Conservation (phyloP, 2,888 invertebrate species). For the Homarus gammarus region DNA sequence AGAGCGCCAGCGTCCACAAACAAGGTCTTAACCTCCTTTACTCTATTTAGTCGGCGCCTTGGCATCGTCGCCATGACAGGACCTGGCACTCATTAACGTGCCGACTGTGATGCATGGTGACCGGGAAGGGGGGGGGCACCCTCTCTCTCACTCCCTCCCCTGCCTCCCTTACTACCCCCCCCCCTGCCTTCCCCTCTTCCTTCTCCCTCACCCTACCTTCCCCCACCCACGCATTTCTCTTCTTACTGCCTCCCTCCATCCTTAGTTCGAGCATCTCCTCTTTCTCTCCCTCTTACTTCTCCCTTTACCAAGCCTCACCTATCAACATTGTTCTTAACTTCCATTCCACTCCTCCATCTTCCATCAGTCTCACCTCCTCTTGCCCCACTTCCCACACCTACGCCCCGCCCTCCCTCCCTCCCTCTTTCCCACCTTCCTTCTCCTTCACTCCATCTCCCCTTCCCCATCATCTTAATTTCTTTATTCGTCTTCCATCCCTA, state of each 20-base stretch:
- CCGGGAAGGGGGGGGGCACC: no score
- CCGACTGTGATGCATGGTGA: conserved; percentile 30
- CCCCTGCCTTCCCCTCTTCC: not conserved
- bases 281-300: not conserved
- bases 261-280: no score
- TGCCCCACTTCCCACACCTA: no score
- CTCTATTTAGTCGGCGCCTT: conserved; percentile 33
- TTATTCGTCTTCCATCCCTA: no score
- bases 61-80: conserved; percentile 19
- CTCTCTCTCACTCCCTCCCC: not conserved
- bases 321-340: not conserved
- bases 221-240: not conserved
- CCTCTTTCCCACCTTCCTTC: no score
- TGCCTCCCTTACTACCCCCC: not conserved
- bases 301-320: no score
- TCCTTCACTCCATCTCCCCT: no score
- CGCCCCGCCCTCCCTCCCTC: no score
- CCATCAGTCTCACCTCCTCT: no score
- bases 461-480: no score
- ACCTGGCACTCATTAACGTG: conserved; percentile 45
- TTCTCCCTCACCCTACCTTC: not conserved
- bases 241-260: not conserved
- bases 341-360: no score
- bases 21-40: conserved; percentile 29
- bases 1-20: conserved; percentile 5